Conservation (phyloP, 1,140 invertebrate species). For the Himalopsyche phryganea region DNA sequence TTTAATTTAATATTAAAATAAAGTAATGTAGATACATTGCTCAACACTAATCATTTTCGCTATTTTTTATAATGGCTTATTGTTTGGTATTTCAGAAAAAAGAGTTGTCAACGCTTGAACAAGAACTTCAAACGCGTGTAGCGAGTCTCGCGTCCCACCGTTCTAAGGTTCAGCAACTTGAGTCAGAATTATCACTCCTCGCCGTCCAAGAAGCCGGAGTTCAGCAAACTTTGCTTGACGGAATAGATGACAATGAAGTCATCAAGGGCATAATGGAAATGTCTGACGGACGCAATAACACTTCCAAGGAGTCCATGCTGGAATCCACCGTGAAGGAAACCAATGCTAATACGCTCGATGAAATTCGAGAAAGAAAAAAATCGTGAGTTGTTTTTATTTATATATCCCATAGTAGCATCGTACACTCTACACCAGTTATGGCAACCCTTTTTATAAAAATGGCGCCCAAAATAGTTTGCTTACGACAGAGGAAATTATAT, state of each 20-base stretch:
- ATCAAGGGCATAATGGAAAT: background rate
- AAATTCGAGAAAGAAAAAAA: constrained; percentile 48
- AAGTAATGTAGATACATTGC: too few species aligned
- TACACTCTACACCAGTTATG: too few species aligned
- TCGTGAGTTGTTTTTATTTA: constrained; percentile 38
- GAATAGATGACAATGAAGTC: constrained; percentile 11
- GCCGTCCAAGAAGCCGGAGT: constrained; percentile 48
- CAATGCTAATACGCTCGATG: constrained; percentile 26
- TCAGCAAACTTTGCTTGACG: constrained; percentile 41
- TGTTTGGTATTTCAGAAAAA: constrained; percentile 42
- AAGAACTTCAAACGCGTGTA: constrained; percentile 59
- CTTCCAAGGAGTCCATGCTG: too few species aligned
- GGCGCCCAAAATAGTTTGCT: too few species aligned
- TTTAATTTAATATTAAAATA: too few species aligned
- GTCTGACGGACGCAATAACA: too few species aligned
- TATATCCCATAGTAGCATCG: too few species aligned
- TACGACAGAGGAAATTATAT: too few species aligned
- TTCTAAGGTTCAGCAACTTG: constrained; percentile 59
- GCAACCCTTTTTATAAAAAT: too few species aligned
- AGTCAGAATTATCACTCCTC: constrained; percentile 57
- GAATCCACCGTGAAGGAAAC: constrained; percentile 15
- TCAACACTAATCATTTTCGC: too few species aligned
- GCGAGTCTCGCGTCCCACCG: constrained; percentile 59
- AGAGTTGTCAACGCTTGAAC: constrained; percentile 62
- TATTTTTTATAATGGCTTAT: background rate